These are phyloP conservation scores for Eucera pruinosa DNA, from an alignment of 2,888 invertebrate species.

Conservation along the genomic window DNA sequence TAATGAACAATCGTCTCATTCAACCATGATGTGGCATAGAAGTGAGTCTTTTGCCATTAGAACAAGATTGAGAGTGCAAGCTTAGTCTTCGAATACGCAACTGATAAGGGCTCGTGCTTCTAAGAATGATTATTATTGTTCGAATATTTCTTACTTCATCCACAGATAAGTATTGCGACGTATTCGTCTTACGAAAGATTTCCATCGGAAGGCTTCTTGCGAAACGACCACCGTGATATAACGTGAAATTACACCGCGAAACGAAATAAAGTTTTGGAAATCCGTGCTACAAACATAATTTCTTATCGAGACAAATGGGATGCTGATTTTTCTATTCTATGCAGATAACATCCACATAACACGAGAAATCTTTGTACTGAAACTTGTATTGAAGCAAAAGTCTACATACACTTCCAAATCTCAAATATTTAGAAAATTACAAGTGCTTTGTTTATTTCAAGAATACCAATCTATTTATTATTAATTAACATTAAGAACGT, in stretches of 20 bases:
- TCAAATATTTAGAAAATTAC: too few species aligned
- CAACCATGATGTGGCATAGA: neutral
- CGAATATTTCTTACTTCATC: conserved; percentile 26
- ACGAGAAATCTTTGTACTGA: too few species aligned
- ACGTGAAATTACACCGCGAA: neutral
- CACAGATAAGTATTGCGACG: conserved; percentile 39
- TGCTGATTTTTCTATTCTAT: neutral
- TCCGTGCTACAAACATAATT: neutral
- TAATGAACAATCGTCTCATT: conserved; percentile 19
- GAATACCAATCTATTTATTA: too few species aligned
- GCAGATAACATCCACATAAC: too few species aligned
- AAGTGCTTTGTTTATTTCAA: too few species aligned
- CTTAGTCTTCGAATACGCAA: conserved; percentile 13
- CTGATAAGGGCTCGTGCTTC: conserved; percentile 39
- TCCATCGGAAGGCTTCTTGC: conserved; percentile 25
- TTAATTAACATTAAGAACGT: too few species aligned
- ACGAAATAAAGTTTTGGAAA: neutral
- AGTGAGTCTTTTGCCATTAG: conserved; percentile 16
- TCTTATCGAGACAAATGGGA: neutral
- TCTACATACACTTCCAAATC: too few species aligned
- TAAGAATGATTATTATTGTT: conserved; percentile 43
- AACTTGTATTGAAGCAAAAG: too few species aligned
- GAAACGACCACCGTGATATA: conserved; percentile 17
- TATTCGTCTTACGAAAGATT: conserved; percentile 46
- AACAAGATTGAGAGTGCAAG: conserved; percentile 19